Conservation (phyloP, 2,797 vertebrate genomes). For the Balearica regulorum region DNA sequence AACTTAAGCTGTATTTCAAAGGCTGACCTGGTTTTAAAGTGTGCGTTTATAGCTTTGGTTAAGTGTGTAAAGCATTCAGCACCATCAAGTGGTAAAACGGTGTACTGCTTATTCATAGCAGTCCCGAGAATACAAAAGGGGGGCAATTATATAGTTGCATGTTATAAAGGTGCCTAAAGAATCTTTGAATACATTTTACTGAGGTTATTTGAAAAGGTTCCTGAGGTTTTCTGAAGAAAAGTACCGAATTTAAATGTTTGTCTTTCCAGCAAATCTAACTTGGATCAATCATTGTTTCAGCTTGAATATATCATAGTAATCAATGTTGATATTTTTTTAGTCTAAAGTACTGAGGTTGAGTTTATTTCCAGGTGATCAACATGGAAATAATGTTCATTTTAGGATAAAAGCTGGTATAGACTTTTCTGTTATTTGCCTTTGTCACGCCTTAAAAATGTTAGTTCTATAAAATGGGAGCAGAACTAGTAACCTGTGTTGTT, state of each 20-base stretch:
- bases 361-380: not conserved
- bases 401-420: not conserved
- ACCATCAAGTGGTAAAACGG: conserved; percentile 59
- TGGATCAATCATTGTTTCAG: not conserved
- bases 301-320: not conserved
- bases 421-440: not conserved
- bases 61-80: conserved; percentile 4
- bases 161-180: not conserved
- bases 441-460: not conserved
- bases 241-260: not conserved
- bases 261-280: not conserved
- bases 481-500: not conserved
- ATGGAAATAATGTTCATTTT: not conserved
- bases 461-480: not conserved
- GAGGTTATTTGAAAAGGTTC: not conserved
- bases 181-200: not conserved
- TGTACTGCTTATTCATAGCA: not conserved
- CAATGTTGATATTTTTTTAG: not conserved
- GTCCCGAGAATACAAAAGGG: not conserved
- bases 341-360: not conserved
- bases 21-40: not conserved
- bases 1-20: not conserved
- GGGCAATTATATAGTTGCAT: not conserved
- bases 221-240: not conserved
- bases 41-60: not conserved